Base-by-base conservation (phyloP, 2,797 vertebrate species). In the Xyrichtys novacula region DNA sequence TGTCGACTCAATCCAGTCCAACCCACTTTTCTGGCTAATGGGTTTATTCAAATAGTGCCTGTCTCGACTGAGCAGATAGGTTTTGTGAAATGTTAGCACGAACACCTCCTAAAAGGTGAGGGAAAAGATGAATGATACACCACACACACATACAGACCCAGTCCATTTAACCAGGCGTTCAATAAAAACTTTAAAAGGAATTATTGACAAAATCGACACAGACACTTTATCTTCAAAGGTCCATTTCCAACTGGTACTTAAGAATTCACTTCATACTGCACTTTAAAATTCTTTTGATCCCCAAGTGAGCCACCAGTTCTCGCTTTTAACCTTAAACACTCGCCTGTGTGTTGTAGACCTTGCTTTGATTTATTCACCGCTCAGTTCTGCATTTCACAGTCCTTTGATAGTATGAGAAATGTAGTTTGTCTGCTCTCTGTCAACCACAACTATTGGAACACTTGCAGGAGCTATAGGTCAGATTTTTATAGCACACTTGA, bases 201-300 rank as follows among this genome's bases (percentile, higher is more conserved):
- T 87, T 83, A 87, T 80, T 76, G 76, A 85, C 72, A 63, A 76
- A 84, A 85, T 74, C 69, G 58, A 34, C 44, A 15, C 53, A 16
- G 62, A 42, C 60, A 47, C 81, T 84, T 88, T 72, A 81, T 85
- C 83, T 86, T 88, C 78, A 88, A 85, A 85, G 67, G 55, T 74
- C 66, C 60, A 65, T 74, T 89, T 84, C 60, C 31, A 71, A 67
- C 63, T 57, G 40, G 40, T 44, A 38, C 71, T 83, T 55, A 64
- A 71, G 80, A 73, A 85, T 80, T 80, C 57, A 58, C 59, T 78
- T 84, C 72, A 52, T 50, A 57, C 14, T 1, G 25, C 47, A 1
- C 65, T 80, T 28, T 55, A 20, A 78, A 79, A 80, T 79, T 71
- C 74, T 61, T 88, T 81, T 85, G 53, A 87, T 81, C 71, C 65